Base-by-base conservation (phyloP, 2,797 vertebrate species). In the Crenuchus spilurus region DNA sequence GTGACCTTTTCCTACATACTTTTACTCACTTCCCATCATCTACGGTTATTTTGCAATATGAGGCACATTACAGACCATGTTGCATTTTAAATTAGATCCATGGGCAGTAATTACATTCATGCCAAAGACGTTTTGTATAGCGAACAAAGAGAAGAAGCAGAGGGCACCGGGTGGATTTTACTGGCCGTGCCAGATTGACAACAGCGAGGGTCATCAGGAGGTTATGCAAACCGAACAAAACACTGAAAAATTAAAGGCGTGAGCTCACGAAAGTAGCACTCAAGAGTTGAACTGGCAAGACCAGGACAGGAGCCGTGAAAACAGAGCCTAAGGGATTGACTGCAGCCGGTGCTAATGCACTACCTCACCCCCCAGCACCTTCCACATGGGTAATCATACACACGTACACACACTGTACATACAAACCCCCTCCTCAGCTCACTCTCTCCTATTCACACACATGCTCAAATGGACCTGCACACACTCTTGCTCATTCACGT, bases 161-260 rank as follows among this genome's bases (percentile, higher is more conserved):
- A 67, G 31, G 64, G 74, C 72, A 3, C 24, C 0, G 67, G 54
- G 72, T 28, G 79, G 83, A 42, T 78, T 79, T 60, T 62, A 60
- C 60, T 22, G 2, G 70, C 68, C 75, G 16, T 22, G 51, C 54
- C 78, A 83, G 80, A 77, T 82, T 80, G 86, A 87, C 86, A 87
- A 85, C 81, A 79, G 63, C 26, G 82, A 72, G 73, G 95, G 94
- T 96, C 95, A 95, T 58, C 76, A 84, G 70, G 89, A 95, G 95
- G 94, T 94, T 95, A 94, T 91, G 89, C 89, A 92, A 95, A 95
- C 87, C 79, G 75, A 80, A 83, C 60, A 82, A 90, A 94, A 93
- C 87, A 87, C 93, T 95, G 89, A 95, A 95, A 96, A 94, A 94
- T 95, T 95, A 90, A 95, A 94, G 86, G 90, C 88, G 62, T 68